Evolutionary conservation across 1,140 invertebrate genomes (phyloP), one percentile per base, ranked within the genome.

Genomic region (Macrobrachium nipponense): DNA sequence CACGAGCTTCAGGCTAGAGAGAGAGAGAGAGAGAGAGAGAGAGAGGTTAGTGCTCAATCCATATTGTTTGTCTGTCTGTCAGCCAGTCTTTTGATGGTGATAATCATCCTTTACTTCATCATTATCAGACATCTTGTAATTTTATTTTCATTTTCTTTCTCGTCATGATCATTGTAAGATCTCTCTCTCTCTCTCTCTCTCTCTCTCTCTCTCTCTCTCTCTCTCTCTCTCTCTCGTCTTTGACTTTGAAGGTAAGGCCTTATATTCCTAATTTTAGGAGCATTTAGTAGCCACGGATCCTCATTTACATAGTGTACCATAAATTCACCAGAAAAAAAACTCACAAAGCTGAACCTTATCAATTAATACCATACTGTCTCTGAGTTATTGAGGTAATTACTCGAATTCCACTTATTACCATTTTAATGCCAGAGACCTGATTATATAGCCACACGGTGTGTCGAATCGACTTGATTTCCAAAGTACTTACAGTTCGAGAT

Each of bases 231-330:
- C 60, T 80, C 15, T 80, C 4, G n/a, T 15, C 14, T 18, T n/a
- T 17, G 14, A 78, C 7, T 23, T 44, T 23, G 20, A 59, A 59
- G 17, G 15, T n/a, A 17, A 79, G 11, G n/a, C 11, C 51, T 43
- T n/a, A 36, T 14, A 62, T 58, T 64, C 17, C 60, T 23, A 64
- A 27, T 60, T 8, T 17, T 58, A 17, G 59, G 20, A 8, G 75
- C 51, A 17, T 27, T 17, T 73, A 17, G 61, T 76, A 62, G 8
- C 81, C 20, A 61, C 59, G 17, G 23, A 7, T 36, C 14, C 73
- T 78, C 73, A 84, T 84, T 84, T 84, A 75, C 82, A 84, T 83
- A 83, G 64, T 77, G 82, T 51, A 77, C 77, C 82, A 51, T 84
- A 84, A 83, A 84, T 36, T 84, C 77, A 84, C 72, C 27, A 43